Evolutionary conservation across 1,140 invertebrate species (phyloP).

Genomic region (Drosophila lowei): DNA sequence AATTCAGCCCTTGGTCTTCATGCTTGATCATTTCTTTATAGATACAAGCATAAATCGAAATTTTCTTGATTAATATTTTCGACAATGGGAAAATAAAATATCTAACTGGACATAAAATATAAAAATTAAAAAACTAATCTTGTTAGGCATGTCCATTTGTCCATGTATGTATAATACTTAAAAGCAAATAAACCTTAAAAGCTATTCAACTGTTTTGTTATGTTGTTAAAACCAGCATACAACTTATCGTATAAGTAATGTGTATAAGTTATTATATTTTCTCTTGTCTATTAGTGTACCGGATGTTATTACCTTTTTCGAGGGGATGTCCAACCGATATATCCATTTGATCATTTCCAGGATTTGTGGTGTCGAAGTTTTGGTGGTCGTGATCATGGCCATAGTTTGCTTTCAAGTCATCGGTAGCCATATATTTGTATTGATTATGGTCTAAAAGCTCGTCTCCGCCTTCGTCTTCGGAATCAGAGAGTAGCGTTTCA

Average conservation of each 20-base stretch:
- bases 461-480: constrained; percentile 98
- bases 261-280: background rate
- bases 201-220: background rate
- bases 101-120: no score
- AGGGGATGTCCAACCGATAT: background rate
- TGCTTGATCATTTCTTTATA: constrained; percentile 16
- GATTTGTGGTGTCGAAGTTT: constrained; percentile 72
- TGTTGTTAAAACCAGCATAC: background rate
- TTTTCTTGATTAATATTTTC: no score
- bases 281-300: background rate
- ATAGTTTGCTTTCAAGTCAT: constrained; percentile 63
- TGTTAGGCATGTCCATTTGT: no score
- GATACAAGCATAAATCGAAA: no score
- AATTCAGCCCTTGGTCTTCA: background rate
- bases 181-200: no score
- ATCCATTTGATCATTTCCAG: constrained; percentile 48
- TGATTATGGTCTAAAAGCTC: constrained; percentile 77
- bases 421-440: constrained; percentile 81
- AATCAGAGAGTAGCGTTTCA: constrained; percentile 99
- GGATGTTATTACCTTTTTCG: constrained; percentile 35
- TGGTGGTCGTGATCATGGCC: constrained; percentile 65
- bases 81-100: background rate
- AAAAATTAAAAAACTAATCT: no score
- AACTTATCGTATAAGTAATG: background rate
- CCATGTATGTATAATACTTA: no score